phyloP scores from a whole-genome alignment of 2,888 invertebrate species.

The Ditula angustiorana region DNA sequence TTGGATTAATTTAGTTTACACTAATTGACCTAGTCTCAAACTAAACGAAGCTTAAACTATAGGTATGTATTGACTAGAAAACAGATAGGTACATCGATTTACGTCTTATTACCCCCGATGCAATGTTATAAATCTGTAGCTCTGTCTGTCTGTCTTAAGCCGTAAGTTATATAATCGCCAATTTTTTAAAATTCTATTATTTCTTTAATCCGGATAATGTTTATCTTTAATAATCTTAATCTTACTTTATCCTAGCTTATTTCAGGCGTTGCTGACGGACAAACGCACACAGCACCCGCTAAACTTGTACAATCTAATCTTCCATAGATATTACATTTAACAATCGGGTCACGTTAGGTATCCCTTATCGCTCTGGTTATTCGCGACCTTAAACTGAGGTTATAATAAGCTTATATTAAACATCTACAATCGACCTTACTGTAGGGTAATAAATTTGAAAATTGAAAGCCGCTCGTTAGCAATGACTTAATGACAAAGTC shows the following conservation, averaged over 20 bases:
- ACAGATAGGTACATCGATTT: no score
- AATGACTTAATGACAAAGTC: conserved; percentile 17
- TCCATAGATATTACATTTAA: background rate
- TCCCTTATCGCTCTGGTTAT: conserved; percentile 20
- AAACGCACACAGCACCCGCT: background rate
- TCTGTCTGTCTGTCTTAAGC: no score
- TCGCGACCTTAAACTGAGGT: conserved; percentile 36
- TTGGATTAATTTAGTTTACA: no score
- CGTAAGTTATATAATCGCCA: no score
- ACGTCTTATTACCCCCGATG: no score
- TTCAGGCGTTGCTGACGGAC: no score
- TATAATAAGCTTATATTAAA: background rate
- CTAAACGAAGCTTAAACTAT: no score
- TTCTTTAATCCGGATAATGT: background rate
- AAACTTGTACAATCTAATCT: conserved; percentile 12
- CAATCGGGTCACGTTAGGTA: conserved; percentile 30
- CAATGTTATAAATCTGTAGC: no score
- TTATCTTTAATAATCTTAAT: no score
- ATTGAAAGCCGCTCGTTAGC: background rate
- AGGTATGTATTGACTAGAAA: no score
- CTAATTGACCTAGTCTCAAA: no score
- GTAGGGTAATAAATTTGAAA: background rate
- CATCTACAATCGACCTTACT: background rate
- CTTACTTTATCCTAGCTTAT: no score
- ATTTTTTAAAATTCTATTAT: background rate